These are phyloP conservation scores for Acanthurus leucopareius DNA, from an alignment of 2,797 vertebrate species.

Conservation along the genomic window DNA sequence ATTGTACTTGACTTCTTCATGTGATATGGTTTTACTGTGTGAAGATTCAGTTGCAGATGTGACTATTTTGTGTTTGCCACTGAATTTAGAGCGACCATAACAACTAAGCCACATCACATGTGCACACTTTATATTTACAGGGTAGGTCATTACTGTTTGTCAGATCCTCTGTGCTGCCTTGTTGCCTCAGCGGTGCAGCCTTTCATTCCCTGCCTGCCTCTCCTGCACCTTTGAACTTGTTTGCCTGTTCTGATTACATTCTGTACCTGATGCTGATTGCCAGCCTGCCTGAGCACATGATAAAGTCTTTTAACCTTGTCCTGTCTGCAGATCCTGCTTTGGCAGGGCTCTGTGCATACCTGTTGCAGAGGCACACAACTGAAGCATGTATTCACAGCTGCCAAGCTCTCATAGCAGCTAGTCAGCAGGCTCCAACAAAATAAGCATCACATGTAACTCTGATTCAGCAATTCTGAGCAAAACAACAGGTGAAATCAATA, in stretches of 20 bases:
- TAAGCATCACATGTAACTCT: background rate
- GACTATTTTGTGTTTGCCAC: slow-evolving; percentile 1
- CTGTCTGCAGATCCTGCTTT: slow-evolving; percentile 9
- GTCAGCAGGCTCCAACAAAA: slow-evolving; percentile 12
- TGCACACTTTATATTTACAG: slow-evolving; percentile 14
- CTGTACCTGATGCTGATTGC: slow-evolving; percentile 2
- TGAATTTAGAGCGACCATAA: slow-evolving; percentile 13
- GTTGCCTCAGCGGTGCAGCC: slow-evolving; percentile 5
- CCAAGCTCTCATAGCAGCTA: background rate
- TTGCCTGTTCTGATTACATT: background rate
- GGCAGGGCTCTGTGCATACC: slow-evolving; percentile 2
- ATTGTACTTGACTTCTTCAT: slow-evolving; percentile 16
- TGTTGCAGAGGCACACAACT: background rate
- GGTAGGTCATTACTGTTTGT: slow-evolving; percentile 7
- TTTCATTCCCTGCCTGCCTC: slow-evolving; percentile 28
- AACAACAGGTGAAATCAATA: background rate
- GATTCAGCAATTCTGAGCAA: background rate
- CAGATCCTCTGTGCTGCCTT: slow-evolving; percentile 5
- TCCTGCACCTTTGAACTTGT: slow-evolving; percentile 31
- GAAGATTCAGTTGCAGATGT: background rate
- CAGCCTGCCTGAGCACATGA: background rate
- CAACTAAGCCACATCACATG: background rate
- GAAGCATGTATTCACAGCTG: background rate
- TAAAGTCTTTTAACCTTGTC: slow-evolving; percentile 14
- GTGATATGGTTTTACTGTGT: slow-evolving; percentile 22